Percentiles rank a stretch among this genome's conserved stretches.
Conservation (phyloP, 2,797 vertebrate species). For the Sparus aurata region DNA sequence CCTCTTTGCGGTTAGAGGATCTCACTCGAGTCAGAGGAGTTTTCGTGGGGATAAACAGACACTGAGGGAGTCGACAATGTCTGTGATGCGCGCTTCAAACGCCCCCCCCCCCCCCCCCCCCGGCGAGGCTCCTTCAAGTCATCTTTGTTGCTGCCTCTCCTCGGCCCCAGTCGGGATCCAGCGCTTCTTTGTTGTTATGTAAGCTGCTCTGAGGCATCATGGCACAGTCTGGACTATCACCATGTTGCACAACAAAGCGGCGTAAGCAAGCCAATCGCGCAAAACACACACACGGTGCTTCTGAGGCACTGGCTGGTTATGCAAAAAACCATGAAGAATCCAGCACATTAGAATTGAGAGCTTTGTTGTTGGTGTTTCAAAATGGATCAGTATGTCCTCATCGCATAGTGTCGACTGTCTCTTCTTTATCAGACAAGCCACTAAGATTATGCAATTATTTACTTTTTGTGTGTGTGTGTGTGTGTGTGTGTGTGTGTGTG, state of each 20-base stretch:
- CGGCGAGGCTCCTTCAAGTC: conserved; percentile 32
- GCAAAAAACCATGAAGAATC: not conserved
- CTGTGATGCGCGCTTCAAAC: conserved; percentile 33
- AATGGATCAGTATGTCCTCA: not conserved
- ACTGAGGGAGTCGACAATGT: accelerated
- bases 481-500: too few species aligned
- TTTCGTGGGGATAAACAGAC: not conserved
- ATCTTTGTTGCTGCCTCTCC: conserved; percentile 49
- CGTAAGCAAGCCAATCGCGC: conserved; percentile 19
- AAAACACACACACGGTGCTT: conserved; percentile 14
- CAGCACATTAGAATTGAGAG: not conserved
- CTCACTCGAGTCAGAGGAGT: not conserved
- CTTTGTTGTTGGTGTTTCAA: not conserved
- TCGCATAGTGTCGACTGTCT: not conserved
- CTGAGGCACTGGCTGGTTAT: not conserved
- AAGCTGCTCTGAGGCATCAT: conserved; percentile 54
- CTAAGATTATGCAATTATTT: not conserved
- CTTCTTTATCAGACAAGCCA: not conserved
- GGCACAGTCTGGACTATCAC: conserved; percentile 34
- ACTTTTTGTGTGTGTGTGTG: too few species aligned
- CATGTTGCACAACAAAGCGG: conserved; percentile 18
- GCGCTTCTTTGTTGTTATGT: conserved; percentile 56
- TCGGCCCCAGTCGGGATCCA: conserved; percentile 30
- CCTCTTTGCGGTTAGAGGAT: not conserved
- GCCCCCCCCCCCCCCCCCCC: too few species aligned